Evolutionary conservation across 2,113 vertebrate genomes (phyloP), one percentile per base, ranked within the genome.

Genomic region (Amphiprion ocellaris): DNA sequence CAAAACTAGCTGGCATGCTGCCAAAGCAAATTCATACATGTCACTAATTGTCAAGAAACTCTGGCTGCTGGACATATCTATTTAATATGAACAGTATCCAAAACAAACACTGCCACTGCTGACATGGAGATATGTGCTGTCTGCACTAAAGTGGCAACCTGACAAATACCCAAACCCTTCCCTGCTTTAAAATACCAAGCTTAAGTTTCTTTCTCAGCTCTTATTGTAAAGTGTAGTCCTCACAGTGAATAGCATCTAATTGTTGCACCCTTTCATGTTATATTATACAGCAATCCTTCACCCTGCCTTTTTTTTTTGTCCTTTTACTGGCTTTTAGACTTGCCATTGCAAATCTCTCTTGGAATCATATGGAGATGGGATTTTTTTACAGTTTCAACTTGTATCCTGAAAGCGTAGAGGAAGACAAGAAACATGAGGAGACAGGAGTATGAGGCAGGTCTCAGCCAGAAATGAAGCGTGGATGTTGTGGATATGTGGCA

Each of bases 61-160:
- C 79, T 78, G 82, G 87, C 92, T 84, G 86, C 72, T 87, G 85
- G 86, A 89, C 86, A 83, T 73, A 74, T 86, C 90, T 90, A 82
- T 92, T 92, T 87, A 87, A 91, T 92, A 86, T 50, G 55, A 83
- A 77, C 69, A 85, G 92, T 92, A 89, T 94, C 93, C 92, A 95
- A 95, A 93, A 87, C 91, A 94, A 95, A 95, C 91, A 92, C 52
- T 86, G 84, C 81, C 84, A 77, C 87, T 73, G 88, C 91, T 93
- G 89, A 93, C 89, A 89, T 77, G 75, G 62, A 93, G 90, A 88
- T 93, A 87, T 77, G 79, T 80, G 83, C 78, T 82, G 76, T 80
- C 86, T 90, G 75, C 79, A 39, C 70, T 63, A 53, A 11, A 67
- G 85, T 89, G 87, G 87, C 88, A 90, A 84, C 71, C 76, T 87